phyloP scores from a whole-genome alignment of 2,797 vertebrate genomes.

The Pangasius mekongensis region DNA sequence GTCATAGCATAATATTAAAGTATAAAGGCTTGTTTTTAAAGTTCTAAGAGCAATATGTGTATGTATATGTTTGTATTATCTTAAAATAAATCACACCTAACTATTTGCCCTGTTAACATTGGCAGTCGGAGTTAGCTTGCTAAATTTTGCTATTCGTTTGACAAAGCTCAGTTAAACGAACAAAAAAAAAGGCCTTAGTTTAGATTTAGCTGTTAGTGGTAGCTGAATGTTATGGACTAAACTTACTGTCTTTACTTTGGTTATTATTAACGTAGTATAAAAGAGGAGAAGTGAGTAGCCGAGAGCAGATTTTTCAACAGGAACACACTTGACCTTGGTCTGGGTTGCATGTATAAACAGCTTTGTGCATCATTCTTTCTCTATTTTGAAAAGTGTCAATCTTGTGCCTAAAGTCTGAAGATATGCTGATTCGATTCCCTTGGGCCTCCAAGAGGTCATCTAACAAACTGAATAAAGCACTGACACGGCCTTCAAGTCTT shows the following conservation, averaged over 20 bases:
- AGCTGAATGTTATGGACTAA: not conserved
- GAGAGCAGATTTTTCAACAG: not conserved
- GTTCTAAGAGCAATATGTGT: not conserved
- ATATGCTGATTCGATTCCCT: not conserved
- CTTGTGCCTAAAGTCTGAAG: not conserved
- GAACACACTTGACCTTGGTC: not conserved
- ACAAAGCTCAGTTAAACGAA: not conserved
- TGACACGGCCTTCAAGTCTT: not conserved
- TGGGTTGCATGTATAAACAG: not conserved
- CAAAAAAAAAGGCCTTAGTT: not conserved
- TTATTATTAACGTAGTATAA: not conserved
- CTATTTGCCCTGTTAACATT: not conserved
- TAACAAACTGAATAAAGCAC: conserved; percentile 10
- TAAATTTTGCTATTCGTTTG: not conserved
- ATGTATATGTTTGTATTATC: not conserved
- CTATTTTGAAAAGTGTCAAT: not conserved
- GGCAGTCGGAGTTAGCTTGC: not conserved
- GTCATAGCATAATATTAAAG: not conserved
- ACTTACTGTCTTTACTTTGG: not conserved
- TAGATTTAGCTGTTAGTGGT: not conserved
- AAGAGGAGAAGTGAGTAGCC: too few relatives aligned
- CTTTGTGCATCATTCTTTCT: not conserved
- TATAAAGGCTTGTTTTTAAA: not conserved
- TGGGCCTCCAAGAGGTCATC: not conserved
- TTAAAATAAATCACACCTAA: not conserved